phyloP scores from a whole-genome alignment of 2,888 invertebrate species.

The Xylota segnis region DNA sequence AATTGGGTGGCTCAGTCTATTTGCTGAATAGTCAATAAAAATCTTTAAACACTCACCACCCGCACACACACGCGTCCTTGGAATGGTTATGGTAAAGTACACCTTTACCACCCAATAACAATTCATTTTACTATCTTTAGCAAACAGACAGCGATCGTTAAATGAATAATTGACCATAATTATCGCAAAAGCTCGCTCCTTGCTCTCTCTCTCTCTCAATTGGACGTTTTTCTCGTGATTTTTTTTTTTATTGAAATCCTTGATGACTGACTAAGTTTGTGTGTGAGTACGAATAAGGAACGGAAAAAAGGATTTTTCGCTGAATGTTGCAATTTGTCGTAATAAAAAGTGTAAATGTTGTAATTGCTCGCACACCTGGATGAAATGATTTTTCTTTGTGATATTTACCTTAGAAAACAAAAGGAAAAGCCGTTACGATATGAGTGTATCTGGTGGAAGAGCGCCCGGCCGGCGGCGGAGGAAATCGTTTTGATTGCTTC shows the following conservation, averaged over 20 bases:
- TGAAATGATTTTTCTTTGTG: constrained; percentile 65
- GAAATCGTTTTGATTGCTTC: constrained; percentile 65
- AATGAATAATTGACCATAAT: constrained; percentile 76
- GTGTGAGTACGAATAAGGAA: background rate
- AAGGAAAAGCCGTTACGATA: constrained; percentile 28
- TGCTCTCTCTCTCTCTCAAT: constrained; percentile 30
- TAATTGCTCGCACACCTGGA: constrained; percentile 72
- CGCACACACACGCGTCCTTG: constrained; percentile 8
- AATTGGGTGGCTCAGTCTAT: constrained; percentile 33
- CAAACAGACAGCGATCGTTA: constrained; percentile 73
- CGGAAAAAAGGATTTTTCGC: constrained; percentile 53
- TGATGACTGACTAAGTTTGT: background rate
- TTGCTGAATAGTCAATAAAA: constrained; percentile 69
- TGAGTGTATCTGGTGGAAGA: constrained; percentile 27
- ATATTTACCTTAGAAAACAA: constrained; percentile 53
- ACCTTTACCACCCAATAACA: constrained; percentile 75
- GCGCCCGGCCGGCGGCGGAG: constrained; percentile 29
- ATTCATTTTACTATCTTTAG: constrained; percentile 61
- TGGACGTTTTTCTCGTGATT: constrained; percentile 53
- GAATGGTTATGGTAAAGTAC: constrained; percentile 36
- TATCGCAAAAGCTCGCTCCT: constrained; percentile 51
- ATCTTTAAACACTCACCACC: constrained; percentile 24
- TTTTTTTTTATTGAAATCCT: constrained; percentile 70
- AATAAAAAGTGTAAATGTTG: constrained; percentile 74
- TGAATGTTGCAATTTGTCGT: constrained; percentile 72